A percentile compares a stretch with the other conserved stretches of the same genome.
These are phyloP conservation scores for Limnephilus auricula DNA, from an alignment of 2,888 invertebrate species.

Conservation along the genomic window DNA sequence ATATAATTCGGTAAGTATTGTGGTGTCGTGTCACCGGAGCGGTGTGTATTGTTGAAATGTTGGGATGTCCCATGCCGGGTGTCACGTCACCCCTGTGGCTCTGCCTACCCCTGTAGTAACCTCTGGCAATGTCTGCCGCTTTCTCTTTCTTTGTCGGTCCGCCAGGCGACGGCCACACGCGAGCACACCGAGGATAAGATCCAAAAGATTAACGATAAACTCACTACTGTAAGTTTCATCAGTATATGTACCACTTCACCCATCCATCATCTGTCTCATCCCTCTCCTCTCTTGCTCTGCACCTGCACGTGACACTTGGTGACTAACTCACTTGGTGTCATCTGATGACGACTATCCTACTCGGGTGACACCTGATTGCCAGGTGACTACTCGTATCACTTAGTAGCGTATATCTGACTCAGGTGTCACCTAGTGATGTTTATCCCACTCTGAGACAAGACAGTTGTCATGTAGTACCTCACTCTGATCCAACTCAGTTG, in stretches of 20 bases:
- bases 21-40: neutral
- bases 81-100: neutral
- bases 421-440: neutral
- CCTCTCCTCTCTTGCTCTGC: constrained; percentile 26
- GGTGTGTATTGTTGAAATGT: constrained; percentile 4
- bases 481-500: no score
- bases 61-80: neutral
- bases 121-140: constrained; percentile 66
- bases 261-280: constrained; percentile 22
- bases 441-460: no score
- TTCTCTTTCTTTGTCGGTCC: constrained; percentile 67
- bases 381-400: neutral
- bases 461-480: no score
- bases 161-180: constrained; percentile 84
- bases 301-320: neutral
- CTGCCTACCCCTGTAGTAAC: constrained; percentile 57
- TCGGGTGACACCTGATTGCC: neutral
- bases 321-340: neutral
- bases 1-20: neutral
- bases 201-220: constrained; percentile 84
- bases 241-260: constrained; percentile 29
- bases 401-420: neutral
- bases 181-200: constrained; percentile 86
- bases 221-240: constrained; percentile 83
- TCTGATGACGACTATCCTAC: neutral